Evolutionary conservation across 2,797 vertebrate genomes (phyloP).

Genomic region (Pampus argenteus): DNA sequence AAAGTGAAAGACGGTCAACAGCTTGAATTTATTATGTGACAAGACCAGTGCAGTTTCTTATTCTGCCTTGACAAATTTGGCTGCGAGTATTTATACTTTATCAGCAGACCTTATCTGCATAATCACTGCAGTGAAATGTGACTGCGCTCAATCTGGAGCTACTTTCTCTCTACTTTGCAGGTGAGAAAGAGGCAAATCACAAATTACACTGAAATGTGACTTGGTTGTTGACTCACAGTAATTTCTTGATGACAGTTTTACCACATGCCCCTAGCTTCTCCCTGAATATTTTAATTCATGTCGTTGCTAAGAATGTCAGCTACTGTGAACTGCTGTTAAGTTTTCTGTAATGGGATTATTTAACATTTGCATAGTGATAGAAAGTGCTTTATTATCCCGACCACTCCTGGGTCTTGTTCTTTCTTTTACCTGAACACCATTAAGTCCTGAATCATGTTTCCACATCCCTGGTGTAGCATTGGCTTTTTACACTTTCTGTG

Average conservation of each 20-base stretch:
- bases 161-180: slow-evolving; percentile 31
- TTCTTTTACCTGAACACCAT: slow-evolving; percentile 28
- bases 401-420: slow-evolving; percentile 12
- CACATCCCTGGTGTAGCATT: slow-evolving; percentile 13
- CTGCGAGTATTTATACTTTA: slow-evolving; percentile 42
- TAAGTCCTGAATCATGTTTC: slow-evolving; percentile 24
- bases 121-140: slow-evolving; percentile 63
- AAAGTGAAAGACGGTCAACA: slow-evolving; percentile 44
- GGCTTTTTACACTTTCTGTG: slow-evolving; percentile 19
- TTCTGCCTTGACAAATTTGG: slow-evolving; percentile 32
- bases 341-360: slow-evolving; percentile 27
- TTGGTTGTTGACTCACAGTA: slow-evolving; percentile 28
- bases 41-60: slow-evolving; percentile 8
- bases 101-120: slow-evolving; percentile 64
- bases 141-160: too few species aligned
- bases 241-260: slow-evolving; percentile 48
- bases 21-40: slow-evolving; percentile 37
- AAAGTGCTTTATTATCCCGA: slow-evolving; percentile 18
- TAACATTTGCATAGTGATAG: slow-evolving; percentile 6
- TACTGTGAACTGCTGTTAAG: slow-evolving; percentile 11
- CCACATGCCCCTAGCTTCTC: slow-evolving; percentile 12
- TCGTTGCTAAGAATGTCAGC: slow-evolving; percentile 26
- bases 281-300: slow-evolving; percentile 15
- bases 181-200: slow-evolving; percentile 29
- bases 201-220: slow-evolving; percentile 36